Evolutionary conservation across 64 coral and sea anemone genomes (phyloP).

Genomic region (Montipora sp.): DNA sequence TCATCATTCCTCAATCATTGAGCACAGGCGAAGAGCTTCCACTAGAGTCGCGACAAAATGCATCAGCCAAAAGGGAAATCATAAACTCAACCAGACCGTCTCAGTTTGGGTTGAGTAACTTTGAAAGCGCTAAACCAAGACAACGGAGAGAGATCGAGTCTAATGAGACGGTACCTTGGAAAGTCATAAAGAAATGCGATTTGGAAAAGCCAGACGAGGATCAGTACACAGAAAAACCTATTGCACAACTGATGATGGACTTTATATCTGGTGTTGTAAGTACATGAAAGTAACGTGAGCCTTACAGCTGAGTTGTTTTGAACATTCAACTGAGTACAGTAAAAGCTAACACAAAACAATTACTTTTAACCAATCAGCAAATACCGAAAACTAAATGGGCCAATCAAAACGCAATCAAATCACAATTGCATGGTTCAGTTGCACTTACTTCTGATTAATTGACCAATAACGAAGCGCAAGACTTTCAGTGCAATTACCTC

Average conservation of each 20-base stretch:
- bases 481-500: too few relatives aligned
- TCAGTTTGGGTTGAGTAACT: background rate
- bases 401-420: too few relatives aligned
- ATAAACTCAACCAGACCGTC: background rate
- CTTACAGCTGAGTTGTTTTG: too few relatives aligned
- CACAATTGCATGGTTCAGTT: too few relatives aligned
- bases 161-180: background rate
- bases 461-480: too few relatives aligned
- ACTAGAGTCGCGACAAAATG: background rate
- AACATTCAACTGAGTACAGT: too few relatives aligned
- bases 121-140: background rate
- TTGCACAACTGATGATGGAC: conserved; percentile 23
- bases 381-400: too few relatives aligned
- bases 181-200: conserved; percentile 28
- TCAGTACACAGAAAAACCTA: conserved; percentile 50
- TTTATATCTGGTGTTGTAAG: conserved; percentile 89
- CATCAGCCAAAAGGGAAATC: background rate
- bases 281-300: background rate
- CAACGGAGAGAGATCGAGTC: background rate
- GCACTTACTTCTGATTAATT: too few relatives aligned
- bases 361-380: too few relatives aligned
- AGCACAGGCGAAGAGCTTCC: conserved; percentile 44
- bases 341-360: too few relatives aligned
- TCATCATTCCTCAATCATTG: conserved; percentile 93
- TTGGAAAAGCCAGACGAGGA: conserved; percentile 57